Evolutionary conservation across 2,888 invertebrate species (phyloP), one percentile per base, ranked within the genome.

Genomic region (Leucoptera coffeella): DNA sequence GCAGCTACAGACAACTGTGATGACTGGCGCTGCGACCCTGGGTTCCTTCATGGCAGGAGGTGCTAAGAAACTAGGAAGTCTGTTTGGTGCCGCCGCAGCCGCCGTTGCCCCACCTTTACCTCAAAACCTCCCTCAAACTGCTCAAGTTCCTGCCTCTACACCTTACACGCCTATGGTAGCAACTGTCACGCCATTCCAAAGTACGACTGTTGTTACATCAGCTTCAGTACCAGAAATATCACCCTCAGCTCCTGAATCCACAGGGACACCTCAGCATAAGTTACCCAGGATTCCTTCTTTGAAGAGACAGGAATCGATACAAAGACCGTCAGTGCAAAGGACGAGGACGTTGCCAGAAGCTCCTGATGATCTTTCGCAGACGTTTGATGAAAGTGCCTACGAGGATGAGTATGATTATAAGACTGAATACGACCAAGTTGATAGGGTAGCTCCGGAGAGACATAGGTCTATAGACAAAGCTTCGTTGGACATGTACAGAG

Each of bases 311-410:
- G 69, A 69, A 45, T 67, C 69, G n/a, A 62, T 69, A 42, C 65
- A 69, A 39, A 59, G 65, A 42, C 67, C 67, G 39, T 37, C 65
- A 32, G 67, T 69, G 46, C 65, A 57, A 41, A 56, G 69, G 32
- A 67, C 47, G 20, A 52, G 67, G 37, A 69, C 67, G 27, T 49
- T 69, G 39, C 69, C 69, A 26, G 69, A 67, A 38, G 69, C 69
- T 32, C 69, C 69, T 24, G 67, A 67, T 33, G 67, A 67, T 33
- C 49, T 58, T 44, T 34, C 42, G 38, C 50, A 54, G 44, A 50
- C 53, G 50, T 64, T 57, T 40, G 64, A 67, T 43, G 67, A 67
- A 64, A 65, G 67, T 67, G 67, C 67, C 67, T 69, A 65, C 51
- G 69, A 69, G 38, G 64, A 67, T 39, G 67, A 69, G 53, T 65